Evolutionary conservation across 2,113 vertebrate species (phyloP).

Genomic region (Nerophis ophidion): DNA sequence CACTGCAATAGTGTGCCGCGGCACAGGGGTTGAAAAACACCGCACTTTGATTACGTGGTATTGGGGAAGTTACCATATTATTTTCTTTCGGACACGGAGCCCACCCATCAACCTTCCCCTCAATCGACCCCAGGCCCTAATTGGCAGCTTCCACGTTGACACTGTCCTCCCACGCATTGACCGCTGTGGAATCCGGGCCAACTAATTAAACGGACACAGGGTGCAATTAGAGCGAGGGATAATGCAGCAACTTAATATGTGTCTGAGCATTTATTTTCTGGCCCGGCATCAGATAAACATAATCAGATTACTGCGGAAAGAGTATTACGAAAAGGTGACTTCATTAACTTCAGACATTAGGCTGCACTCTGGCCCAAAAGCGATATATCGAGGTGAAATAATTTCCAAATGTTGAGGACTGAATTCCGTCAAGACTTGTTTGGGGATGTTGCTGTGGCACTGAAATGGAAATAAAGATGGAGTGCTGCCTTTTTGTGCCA

Average conservation of each 20-base stretch:
- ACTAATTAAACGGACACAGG: slow-evolving; percentile 59
- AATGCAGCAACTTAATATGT: slow-evolving; percentile 37
- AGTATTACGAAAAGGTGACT: background rate
- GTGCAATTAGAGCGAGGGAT: slow-evolving; percentile 46
- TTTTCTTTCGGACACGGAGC: slow-evolving; percentile 43
- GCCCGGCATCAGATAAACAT: slow-evolving; percentile 11
- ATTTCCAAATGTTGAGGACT: slow-evolving; percentile 9
- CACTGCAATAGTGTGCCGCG: too few relatives aligned
- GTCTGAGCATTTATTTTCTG: slow-evolving; percentile 1
- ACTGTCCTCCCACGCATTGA: slow-evolving; percentile 42
- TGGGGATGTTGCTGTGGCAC: background rate
- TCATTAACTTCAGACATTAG: slow-evolving; percentile 6
- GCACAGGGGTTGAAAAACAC: too few relatives aligned
- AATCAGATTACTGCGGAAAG: slow-evolving; percentile 10
- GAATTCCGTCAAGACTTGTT: background rate
- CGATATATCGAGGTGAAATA: background rate
- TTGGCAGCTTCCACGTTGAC: slow-evolving; percentile 44
- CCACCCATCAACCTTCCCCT: slow-evolving; percentile 4
- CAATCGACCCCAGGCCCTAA: slow-evolving; percentile 38
- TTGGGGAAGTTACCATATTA: slow-evolving; percentile 35
- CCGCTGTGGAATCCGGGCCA: slow-evolving; percentile 41
- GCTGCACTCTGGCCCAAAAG: background rate
- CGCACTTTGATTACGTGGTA: slow-evolving; percentile 16
- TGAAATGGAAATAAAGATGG: background rate
- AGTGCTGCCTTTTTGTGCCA: slow-evolving; percentile 8